These are phyloP conservation scores for Thereva nobilitata DNA, from an alignment of 2,888 invertebrate genomes.

Conservation along the genomic window DNA sequence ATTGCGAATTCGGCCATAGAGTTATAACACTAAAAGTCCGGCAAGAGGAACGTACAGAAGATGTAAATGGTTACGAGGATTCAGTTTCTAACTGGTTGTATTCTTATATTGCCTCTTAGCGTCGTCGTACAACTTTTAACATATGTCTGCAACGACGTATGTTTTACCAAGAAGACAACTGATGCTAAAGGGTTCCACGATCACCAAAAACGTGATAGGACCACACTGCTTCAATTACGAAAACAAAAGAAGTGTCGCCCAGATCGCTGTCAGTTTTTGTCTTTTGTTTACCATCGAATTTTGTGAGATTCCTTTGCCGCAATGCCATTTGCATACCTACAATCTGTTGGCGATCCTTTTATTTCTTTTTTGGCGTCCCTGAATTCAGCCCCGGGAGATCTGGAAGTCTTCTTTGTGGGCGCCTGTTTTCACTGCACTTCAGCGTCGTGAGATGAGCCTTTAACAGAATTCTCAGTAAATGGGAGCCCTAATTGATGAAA, in stretches of 20 bases:
- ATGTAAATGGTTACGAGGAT: constrained; percentile 13
- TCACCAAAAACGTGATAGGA: constrained; percentile 48
- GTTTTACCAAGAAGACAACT: constrained; percentile 41
- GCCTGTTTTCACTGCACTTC: constrained; percentile 14
- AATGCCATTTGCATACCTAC: constrained; percentile 34
- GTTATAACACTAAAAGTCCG: constrained; percentile 14
- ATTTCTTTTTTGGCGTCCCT: not conserved
- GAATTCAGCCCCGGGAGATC: not conserved
- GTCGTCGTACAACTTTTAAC: constrained; percentile 55
- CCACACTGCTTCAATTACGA: constrained; percentile 55
- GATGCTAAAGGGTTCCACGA: constrained; percentile 41
- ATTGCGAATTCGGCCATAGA: constrained; percentile 1
- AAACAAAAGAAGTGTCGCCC: constrained; percentile 48
- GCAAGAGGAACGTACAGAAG: constrained; percentile 1
- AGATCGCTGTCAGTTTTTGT: constrained; percentile 45
- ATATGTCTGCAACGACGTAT: constrained; percentile 57
- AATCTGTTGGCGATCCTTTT: constrained; percentile 22
- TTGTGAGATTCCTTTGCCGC: constrained; percentile 34
- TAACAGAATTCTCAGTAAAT: constrained; percentile 25
- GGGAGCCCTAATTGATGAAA: constrained; percentile 22
- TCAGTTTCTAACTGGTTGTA: constrained; percentile 7
- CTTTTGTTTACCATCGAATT: constrained; percentile 33
- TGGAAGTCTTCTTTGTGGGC: constrained; percentile 19
- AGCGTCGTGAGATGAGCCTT: constrained; percentile 21
- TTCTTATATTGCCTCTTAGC: constrained; percentile 42